Evolutionary conservation across 1,140 invertebrate species (phyloP), one percentile per base, ranked within the genome.

Genomic region (Platyscapa corneri): DNA sequence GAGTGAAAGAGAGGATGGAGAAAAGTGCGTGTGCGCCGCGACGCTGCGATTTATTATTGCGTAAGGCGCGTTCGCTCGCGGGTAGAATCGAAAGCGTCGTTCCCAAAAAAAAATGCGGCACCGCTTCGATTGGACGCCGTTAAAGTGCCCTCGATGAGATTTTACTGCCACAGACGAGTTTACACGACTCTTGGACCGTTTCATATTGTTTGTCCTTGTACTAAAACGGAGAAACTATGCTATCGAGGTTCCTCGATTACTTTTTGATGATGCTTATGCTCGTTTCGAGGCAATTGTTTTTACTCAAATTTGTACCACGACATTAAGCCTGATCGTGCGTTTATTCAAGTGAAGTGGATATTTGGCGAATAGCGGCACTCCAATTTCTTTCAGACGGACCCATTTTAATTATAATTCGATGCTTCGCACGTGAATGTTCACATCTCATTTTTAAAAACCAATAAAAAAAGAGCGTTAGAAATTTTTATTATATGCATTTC

Each of bases 1-100:
- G 34, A 56, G 81, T 37, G 85, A 86, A 84, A 88, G 87, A 81
- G 84, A 80, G 74, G 34, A 80, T 75, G 53, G 53, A 86, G 84
- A 87, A 85, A 88, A 88, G 85, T 84, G 85, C 82, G 88, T 87
- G 83, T 78, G 88, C 85, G 70, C 49, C 30, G n/a, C 39, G 56
- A n/a, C 53, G 72, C 27, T 30, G 37, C 23, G 37, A 53, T 46
- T 49, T 23, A 49, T 65, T 46, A 49, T 76, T 83, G 77, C 77
- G 84, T 78, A 80, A 56, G 39, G 60, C 7, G 12, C 23, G 16
- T 32, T 32, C 32, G 65, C 30, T 27, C 32, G 65, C 12, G 18
- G 18, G 46, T 23, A 1, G 39, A 75, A 75, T 75, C 42, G n/a
- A 75, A 75, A 75, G n/a, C 39, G 39, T 75, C 20, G 39, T 8